Base-by-base conservation (phyloP, 2,113 vertebrate genomes). In the Poeciliopsis turrubarensis region DNA sequence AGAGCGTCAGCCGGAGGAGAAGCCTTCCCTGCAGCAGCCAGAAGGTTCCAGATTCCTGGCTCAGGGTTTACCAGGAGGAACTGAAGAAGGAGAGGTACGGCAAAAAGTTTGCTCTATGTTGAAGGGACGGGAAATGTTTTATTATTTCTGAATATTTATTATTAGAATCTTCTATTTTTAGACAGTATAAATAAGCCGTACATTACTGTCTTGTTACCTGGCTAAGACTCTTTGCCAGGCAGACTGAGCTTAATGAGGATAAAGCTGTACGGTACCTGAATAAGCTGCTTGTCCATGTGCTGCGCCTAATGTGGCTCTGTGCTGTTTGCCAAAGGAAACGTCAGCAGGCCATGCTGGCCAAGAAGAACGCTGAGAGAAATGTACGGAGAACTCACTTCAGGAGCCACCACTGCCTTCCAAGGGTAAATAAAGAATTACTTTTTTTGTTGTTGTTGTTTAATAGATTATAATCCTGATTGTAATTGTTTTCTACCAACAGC, bases 351-450 rank as follows among this genome's bases (percentile, higher is more conserved):
- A 29, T 83, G 0, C 80, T 93, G 22, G 90, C 91, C 11, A 94
- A 95, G 83, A 95, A 93, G 80, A 94, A 93, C 2, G 92, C 92
- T 0, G 92, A 95, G 61, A 88, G 93, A 30, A 54, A 86, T 0
- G 87, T 93, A 6, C 86, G 90, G 63, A 90, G 54, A 29, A 82
- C 86, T 4, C 91, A 94, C 54, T 94, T 95, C 84, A 91, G 94
- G 78, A 93, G 89, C 75, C 94, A 95, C 60, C 95, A 95, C 81
- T 93, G 89, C 44, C 93, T 95, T 29, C 82, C 92, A 2, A 88
- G 89, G 91, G 95, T 96, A 57, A 65, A 85, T 27, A 19, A 61
- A n/a, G 22, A 13, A 6, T 31, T 68, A 3, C 4, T 4, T 14
- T 57, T 19, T 0, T 5, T n/a, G n/a, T 8, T 2, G 3, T n/a